Base-by-base conservation (phyloP, 2,888 invertebrate species). In the Phengaris alcon region DNA sequence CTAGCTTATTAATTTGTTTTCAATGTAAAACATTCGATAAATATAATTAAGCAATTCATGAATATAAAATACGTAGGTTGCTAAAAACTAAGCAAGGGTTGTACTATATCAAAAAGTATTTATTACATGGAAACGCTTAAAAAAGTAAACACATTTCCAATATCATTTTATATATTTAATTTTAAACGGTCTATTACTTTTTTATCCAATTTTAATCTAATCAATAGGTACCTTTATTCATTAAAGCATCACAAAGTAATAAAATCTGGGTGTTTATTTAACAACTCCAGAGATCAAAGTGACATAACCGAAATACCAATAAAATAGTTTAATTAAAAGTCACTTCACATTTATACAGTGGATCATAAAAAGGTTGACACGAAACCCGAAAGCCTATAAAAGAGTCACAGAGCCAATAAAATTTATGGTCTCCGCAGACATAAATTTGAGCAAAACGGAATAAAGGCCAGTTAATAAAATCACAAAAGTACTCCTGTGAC, bases 341-440 rank as follows among this genome's bases (percentile, higher is more conserved):
- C 57, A 59, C 57, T 59, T 59, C 57, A 57, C 59, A 64, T 55
- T 69, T 75, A 85, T 86, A 85, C 82, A 81, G 82, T 79, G 78
- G 79, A 79, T 82, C 85, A 84, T 85, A 85, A 87, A 84, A 83
- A 84, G 84, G 83, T 86, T 84, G 84, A 84, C 82, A 80, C 82
- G 76, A 80, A 82, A 81, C 80, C 81, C 79, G 76, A 83, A 81
- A 82, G 78, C 85, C 86, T 83, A 88, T 90, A 88, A 88, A 86
- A 70, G 15, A 72, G 82, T 81, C 84, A 84, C 81, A 87, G 87
- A 86, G 85, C 84, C 82, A 85, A 87, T 91, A 90, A 91, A 91
- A 84, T 89, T 90, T 90, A 90, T 83, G 86, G 85, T 83, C 84
- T 82, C 88, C 83, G 87, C 86, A 88, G 87, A 85, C 84, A 89